Conservation (phyloP, 1,140 invertebrate genomes). For the Heliconius hermathena region DNA sequence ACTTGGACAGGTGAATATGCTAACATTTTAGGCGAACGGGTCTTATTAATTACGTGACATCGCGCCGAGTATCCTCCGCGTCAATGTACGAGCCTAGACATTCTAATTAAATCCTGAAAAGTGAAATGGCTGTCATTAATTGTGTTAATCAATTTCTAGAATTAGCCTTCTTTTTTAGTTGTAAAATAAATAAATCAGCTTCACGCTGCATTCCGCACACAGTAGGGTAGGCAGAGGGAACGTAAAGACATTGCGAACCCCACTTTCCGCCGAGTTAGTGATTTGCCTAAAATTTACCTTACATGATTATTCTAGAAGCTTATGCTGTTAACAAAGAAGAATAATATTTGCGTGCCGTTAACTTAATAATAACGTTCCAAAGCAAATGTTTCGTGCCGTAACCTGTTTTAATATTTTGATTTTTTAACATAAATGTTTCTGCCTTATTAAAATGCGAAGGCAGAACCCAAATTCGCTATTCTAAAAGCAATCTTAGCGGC, state of each 20-base stretch:
- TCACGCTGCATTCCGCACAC: no score
- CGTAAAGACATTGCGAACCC: no score
- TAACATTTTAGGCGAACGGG: conserved; percentile 29
- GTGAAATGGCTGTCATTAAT: conserved; percentile 13
- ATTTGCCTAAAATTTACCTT: not conserved
- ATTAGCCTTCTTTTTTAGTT: not conserved
- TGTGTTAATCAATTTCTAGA: conserved; percentile 16
- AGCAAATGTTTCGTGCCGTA: not conserved
- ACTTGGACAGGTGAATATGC: conserved; percentile 22
- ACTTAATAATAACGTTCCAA: not conserved
- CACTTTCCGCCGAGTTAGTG: no score
- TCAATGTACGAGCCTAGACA: conserved; percentile 13
- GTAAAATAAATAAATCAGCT: no score
- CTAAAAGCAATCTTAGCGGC: no score
- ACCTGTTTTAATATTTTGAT: not conserved
- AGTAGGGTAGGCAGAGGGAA: no score
- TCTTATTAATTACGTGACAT: conserved; percentile 29
- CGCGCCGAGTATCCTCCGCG: conserved; percentile 14
- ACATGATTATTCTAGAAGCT: not conserved
- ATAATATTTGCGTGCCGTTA: not conserved
- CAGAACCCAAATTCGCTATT: no score
- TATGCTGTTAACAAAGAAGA: not conserved
- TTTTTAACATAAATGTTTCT: no score
- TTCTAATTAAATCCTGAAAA: conserved; percentile 28
- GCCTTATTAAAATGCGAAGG: no score